Conservation (phyloP, 2,888 invertebrate genomes). For the Litoditis marina region DNA sequence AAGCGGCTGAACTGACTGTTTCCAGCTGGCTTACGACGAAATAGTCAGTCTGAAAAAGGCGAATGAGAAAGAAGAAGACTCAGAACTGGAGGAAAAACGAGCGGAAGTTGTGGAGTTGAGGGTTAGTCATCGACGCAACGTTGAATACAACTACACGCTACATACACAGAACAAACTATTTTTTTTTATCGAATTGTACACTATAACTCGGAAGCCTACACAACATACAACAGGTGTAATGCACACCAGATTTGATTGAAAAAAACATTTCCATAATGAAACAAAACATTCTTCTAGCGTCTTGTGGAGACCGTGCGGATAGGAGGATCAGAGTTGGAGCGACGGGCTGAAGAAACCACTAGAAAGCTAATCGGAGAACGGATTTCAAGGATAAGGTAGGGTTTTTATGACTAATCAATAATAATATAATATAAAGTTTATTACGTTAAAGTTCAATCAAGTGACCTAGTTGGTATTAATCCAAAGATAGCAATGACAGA, state of each 20-base stretch:
- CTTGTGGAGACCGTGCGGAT: conserved; percentile 42
- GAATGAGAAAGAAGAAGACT: conserved; percentile 24
- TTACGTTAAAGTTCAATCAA: too few relatives aligned
- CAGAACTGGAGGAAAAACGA: conserved; percentile 21
- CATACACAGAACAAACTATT: too few relatives aligned
- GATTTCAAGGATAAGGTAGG: conserved; percentile 27
- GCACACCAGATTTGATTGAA: too few relatives aligned
- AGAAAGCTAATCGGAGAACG: conserved; percentile 45
- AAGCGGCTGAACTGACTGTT: too few relatives aligned
- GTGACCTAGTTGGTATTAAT: too few relatives aligned
- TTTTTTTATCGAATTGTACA: too few relatives aligned
- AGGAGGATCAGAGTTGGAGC: conserved; percentile 48
- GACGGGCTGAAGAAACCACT: conserved; percentile 55
- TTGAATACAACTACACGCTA: neutral
- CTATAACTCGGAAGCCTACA: too few relatives aligned
- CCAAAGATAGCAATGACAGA: too few relatives aligned
- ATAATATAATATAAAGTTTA: too few relatives aligned
- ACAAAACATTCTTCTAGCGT: conserved; percentile 29
- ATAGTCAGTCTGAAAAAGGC: conserved; percentile 19
- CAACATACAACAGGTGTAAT: too few relatives aligned
- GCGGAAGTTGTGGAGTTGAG: conserved; percentile 19
- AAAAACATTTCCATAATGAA: too few relatives aligned
- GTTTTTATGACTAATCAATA: too few relatives aligned
- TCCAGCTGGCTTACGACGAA: conserved; percentile 33
- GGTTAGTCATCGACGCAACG: conserved; percentile 10